phyloP scores from a whole-genome alignment of 2,888 invertebrate genomes.

The Sympetrum striolatum region DNA sequence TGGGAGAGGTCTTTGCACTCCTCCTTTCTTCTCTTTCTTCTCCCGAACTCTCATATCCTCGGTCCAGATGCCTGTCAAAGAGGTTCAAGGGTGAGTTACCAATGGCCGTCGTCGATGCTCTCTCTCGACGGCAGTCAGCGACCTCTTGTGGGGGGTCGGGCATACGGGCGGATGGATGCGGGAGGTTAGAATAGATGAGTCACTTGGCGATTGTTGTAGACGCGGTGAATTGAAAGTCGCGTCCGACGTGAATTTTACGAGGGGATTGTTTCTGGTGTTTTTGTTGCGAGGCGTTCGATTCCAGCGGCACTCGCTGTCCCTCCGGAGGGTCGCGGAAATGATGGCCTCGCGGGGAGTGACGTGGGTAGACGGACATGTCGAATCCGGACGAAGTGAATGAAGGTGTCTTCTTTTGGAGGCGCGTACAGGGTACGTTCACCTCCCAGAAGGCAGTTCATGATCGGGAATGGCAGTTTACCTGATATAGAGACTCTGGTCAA shows the following conservation, averaged over 20 bases:
- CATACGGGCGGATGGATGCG: neutral
- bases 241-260: neutral
- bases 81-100: neutral
- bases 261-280: neutral
- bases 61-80: neutral
- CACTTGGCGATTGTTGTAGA: neutral
- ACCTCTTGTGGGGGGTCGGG: neutral
- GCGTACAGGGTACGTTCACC: neutral
- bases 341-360: neutral
- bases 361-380: neutral
- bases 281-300: neutral
- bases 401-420: neutral
- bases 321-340: neutral
- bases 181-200: neutral
- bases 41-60: neutral
- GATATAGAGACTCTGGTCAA: too few relatives aligned
- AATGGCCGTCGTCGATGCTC: neutral
- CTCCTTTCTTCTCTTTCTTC: neutral
- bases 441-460: neutral
- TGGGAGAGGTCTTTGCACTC: neutral
- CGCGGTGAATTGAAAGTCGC: neutral
- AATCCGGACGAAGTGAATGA: neutral
- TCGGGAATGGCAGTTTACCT: neutral
- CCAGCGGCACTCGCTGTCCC: too few relatives aligned
- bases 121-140: neutral